Base-by-base conservation (phyloP, 2,797 vertebrate genomes). In the Megalops cyprinoides region DNA sequence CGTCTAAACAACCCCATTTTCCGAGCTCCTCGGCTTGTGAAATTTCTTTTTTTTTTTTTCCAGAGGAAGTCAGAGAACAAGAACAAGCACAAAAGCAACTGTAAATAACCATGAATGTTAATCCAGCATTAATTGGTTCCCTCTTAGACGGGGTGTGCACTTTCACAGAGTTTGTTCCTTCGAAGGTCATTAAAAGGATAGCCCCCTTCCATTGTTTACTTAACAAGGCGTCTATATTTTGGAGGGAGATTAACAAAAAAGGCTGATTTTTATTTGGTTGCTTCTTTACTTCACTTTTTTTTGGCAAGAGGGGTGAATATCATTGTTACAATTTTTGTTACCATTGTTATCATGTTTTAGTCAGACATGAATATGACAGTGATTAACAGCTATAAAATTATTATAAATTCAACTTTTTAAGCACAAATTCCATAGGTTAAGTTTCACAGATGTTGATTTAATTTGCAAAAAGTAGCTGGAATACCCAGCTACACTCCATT, bases 41-140 rank as follows among this genome's bases (percentile, higher is more conserved):
- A 95, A 94, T 95, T 94, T 95, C 94, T 79, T 37, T 55, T 31
- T 71, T 48, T 76, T 75, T 81, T 77, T 31, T 28, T 79, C 76
- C 73, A 25, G 82, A 95, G 96, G 95, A 98, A 99, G 96, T 98
- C 96, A 96, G 94, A 95, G 96, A 94, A 96, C 96, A 97, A 96
- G 96, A 96, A 97, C 96, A 96, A 97, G 96, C 95, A 97, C 96
- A 99, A 98, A 98, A 96, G 97, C 96, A 97, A 98, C 97, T 97
- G 97, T 99, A 99, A 98, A 99, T 98, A 98, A 97, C 94, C 96
- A 96, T 96, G 97, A 97, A 98, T 98, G 97, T 97, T 98, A 99
- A 99, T 98, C 97, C 97, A 96, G 94, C 95, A 95, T 96, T 99
- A 99, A 99, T 98, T 99, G 97, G 96, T 95, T 94, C 93, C 94